A percentile compares a stretch with the other conserved stretches of the same genome.
Conservation (phyloP, 1,140 invertebrate species). For the Lysiphlebus fabarum region DNA sequence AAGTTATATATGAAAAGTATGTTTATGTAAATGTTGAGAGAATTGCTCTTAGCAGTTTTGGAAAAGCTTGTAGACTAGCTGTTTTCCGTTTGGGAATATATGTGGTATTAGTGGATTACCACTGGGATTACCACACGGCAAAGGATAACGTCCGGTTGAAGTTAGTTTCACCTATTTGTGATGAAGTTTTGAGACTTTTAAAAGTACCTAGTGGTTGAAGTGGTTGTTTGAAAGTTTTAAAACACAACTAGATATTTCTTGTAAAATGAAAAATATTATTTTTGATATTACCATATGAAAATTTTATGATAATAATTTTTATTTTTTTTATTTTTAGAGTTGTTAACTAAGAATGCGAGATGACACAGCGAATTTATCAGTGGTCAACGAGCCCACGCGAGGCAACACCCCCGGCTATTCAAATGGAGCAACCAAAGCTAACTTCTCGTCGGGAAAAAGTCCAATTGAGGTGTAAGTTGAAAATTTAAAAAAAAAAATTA, state of each 20-base stretch:
- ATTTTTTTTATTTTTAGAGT: slow-evolving; percentile 43
- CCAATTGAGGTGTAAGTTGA: slow-evolving; percentile 51
- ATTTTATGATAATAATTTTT: too few relatives aligned
- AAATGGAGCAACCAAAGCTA: slow-evolving; percentile 49
- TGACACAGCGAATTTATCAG: slow-evolving; percentile 54
- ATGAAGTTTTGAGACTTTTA: slow-evolving; percentile 46
- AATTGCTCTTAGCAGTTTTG: too few relatives aligned
- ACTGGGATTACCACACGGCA: slow-evolving; percentile 35
- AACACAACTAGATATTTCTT: too few relatives aligned
- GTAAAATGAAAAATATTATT: too few relatives aligned
- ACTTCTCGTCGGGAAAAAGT: slow-evolving; percentile 46
- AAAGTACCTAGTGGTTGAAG: slow-evolving; percentile 30
- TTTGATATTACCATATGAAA: too few relatives aligned
- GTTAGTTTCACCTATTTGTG: slow-evolving; percentile 41
- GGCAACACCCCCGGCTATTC: slow-evolving; percentile 42
- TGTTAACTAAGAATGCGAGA: slow-evolving; percentile 54
- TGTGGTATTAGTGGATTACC: slow-evolving; percentile 12
- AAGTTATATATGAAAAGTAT: too few relatives aligned
- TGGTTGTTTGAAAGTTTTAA: too few relatives aligned
- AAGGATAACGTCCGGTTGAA: slow-evolving; percentile 31
- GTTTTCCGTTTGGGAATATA: not conserved
- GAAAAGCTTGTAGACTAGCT: not conserved
- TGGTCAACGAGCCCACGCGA: slow-evolving; percentile 51
- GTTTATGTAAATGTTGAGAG: too few relatives aligned
- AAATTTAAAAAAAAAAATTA: too few relatives aligned